phyloP scores from a whole-genome alignment of 2,888 invertebrate genomes.

The Perithous albicinctus region DNA sequence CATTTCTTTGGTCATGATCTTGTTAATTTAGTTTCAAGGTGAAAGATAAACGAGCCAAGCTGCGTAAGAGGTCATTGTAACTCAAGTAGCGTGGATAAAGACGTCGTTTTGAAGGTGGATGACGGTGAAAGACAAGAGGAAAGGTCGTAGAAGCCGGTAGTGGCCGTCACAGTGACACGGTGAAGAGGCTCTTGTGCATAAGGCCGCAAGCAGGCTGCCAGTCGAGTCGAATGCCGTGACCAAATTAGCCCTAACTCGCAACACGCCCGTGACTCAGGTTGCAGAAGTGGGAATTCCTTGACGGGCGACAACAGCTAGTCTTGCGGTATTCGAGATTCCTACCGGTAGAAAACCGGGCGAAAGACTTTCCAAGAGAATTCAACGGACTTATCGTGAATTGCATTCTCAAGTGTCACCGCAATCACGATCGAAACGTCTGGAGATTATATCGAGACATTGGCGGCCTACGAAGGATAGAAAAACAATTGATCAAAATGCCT shows the following conservation, averaged over 20 bases:
- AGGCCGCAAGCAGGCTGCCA: background rate
- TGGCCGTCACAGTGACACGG: slow-evolving; percentile 35
- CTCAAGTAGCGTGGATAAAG: slow-evolving; percentile 15
- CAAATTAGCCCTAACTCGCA: slow-evolving; percentile 59
- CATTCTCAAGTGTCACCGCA: background rate
- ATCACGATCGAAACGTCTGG: background rate
- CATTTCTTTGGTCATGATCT: background rate
- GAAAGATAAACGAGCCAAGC: background rate
- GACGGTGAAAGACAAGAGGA: slow-evolving; percentile 16
- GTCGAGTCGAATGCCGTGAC: slow-evolving; percentile 46
- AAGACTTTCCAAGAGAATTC: slow-evolving; percentile 9
- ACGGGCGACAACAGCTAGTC: background rate
- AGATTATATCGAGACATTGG: background rate
- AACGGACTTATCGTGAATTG: background rate
- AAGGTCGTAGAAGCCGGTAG: slow-evolving; percentile 3
- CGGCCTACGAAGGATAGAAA: background rate
- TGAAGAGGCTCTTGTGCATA: background rate
- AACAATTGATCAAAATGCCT: background rate
- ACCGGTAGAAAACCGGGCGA: background rate
- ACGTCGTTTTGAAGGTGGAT: slow-evolving; percentile 4
- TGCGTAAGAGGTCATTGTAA: slow-evolving; percentile 15
- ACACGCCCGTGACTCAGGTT: slow-evolving; percentile 53
- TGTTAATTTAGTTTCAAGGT: slow-evolving; percentile 1
- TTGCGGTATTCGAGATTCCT: slow-evolving; percentile 6
- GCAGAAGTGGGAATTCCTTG: slow-evolving; percentile 42